Evolutionary conservation across 2,888 invertebrate species (phyloP).

Genomic region (Leptarthrus brevirostris): DNA sequence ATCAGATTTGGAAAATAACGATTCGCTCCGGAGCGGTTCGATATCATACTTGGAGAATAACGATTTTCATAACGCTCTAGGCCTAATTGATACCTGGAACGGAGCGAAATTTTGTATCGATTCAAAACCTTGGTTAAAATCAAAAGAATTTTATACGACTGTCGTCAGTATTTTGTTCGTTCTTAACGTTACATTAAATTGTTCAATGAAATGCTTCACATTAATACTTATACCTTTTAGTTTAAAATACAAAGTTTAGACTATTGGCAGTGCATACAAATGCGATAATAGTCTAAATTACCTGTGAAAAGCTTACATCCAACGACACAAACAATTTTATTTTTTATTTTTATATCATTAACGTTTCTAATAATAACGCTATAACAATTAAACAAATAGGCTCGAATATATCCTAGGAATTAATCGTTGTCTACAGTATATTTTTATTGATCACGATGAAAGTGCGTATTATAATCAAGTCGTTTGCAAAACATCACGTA

Average conservation of each 20-base stretch:
- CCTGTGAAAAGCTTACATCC: background rate
- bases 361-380: slow-evolving; percentile 29
- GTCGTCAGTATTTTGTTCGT: too few species aligned
- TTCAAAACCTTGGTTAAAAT: too few species aligned
- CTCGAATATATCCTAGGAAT: slow-evolving; percentile 4
- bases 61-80: too few species aligned
- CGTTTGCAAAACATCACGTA: too few species aligned
- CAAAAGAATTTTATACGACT: too few species aligned
- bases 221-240: too few species aligned
- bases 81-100: too few species aligned
- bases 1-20: too few species aligned
- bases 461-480: background rate
- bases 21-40: too few species aligned
- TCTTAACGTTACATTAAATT: background rate
- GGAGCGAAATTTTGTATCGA: too few species aligned
- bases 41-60: too few species aligned
- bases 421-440: slow-evolving; percentile 19
- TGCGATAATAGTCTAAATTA: slow-evolving; percentile 14
- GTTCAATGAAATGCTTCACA: too few species aligned
- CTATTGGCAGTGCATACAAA: slow-evolving; percentile 18
- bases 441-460: background rate
- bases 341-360: background rate
- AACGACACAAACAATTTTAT: slow-evolving; percentile 22
- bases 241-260: slow-evolving; percentile 20
- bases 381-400: slow-evolving; percentile 7